phyloP scores from a whole-genome alignment of 1,140 invertebrate species.

The Brachionus calyciflorus region DNA sequence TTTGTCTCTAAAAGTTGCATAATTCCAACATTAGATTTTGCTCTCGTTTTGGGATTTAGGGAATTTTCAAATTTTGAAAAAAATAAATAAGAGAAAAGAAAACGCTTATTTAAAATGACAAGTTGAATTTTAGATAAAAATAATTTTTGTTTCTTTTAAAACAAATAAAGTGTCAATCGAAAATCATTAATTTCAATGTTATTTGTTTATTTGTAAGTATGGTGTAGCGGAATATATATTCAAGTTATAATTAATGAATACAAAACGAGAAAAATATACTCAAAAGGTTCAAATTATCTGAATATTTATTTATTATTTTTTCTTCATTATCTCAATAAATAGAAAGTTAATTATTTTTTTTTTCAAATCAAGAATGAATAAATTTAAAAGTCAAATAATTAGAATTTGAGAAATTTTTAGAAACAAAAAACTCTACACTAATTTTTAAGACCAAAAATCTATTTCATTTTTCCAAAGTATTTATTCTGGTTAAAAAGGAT shows the following conservation, averaged over 20 bases:
- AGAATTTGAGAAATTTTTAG: too few relatives aligned
- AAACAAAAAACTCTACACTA: too few relatives aligned
- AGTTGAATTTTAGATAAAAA: too few relatives aligned
- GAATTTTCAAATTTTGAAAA: too few relatives aligned
- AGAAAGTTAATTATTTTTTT: background rate
- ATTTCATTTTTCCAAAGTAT: too few relatives aligned
- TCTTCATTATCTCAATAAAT: background rate
- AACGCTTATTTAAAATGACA: too few relatives aligned
- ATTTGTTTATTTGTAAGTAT: background rate
- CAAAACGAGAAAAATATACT: background rate
- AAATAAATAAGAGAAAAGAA: too few relatives aligned
- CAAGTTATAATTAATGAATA: background rate
- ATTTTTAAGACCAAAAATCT: too few relatives aligned
- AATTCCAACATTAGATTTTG: too few relatives aligned
- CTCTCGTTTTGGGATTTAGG: too few relatives aligned
- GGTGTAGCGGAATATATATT: background rate
- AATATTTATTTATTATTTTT: background rate
- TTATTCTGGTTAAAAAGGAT: too few relatives aligned
- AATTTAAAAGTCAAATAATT: background rate
- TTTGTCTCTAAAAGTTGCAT: too few relatives aligned
- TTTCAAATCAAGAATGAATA: background rate
- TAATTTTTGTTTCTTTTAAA: background rate
- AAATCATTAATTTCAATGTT: slow-evolving; percentile 45
- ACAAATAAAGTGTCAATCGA: slow-evolving; percentile 40
- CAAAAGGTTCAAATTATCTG: background rate